Percentiles rank a stretch among this genome's conserved stretches.
These are phyloP conservation scores for Ochropleura plecta DNA, from an alignment of 2,888 invertebrate genomes.

Conservation along the genomic window DNA sequence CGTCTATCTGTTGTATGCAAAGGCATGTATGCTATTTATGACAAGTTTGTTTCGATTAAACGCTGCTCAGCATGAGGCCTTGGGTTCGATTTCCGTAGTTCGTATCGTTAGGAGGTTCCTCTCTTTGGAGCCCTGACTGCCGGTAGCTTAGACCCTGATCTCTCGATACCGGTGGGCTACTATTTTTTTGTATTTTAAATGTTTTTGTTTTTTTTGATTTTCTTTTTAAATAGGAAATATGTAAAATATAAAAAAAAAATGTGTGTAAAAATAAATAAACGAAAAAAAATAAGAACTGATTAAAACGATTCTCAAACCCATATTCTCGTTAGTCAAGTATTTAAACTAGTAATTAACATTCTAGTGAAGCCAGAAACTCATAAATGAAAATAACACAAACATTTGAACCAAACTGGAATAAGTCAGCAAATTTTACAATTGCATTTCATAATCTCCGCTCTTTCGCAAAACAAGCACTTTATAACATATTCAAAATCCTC, in stretches of 20 bases:
- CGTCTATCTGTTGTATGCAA: neutral
- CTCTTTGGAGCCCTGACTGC: no score
- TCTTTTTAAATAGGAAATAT: no score
- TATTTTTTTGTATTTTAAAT: no score
- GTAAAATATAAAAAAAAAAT: no score
- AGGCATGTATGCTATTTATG: neutral
- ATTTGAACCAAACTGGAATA: conserved; percentile 65
- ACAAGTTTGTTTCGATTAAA: neutral
- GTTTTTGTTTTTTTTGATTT: no score
- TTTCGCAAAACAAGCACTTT: conserved; percentile 62
- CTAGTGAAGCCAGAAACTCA: conserved; percentile 2
- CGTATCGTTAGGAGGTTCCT: no score
- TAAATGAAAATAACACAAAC: conserved; percentile 70
- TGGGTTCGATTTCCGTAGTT: no score
- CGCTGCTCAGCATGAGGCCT: no score
- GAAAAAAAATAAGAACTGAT: neutral
- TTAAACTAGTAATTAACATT: neutral
- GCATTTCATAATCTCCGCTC: conserved; percentile 62
- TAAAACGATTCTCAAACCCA: neutral
- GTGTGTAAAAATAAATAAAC: no score
- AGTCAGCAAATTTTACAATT: conserved; percentile 64
- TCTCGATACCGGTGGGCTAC: no score
- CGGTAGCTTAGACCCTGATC: no score
- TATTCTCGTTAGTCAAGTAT: neutral
- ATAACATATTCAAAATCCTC: conserved; percentile 66